Percentiles rank a stretch among this genome's conserved stretches.
phyloP scores from a whole-genome alignment of 2,113 vertebrate species.

The Scartelaos histophorus region DNA sequence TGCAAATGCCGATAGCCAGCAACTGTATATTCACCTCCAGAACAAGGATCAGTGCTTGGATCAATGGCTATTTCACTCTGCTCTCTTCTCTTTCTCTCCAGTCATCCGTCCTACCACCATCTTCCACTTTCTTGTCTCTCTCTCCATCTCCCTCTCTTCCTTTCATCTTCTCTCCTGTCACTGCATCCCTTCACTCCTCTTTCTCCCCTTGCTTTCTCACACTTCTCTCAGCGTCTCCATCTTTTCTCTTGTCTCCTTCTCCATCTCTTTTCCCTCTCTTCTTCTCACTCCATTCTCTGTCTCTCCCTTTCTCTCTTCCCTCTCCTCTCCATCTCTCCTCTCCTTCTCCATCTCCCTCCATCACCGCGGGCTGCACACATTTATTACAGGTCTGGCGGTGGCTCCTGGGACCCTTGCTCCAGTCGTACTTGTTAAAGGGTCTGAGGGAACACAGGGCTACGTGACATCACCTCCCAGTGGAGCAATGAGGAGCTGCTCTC shows the following conservation, averaged over 20 bases:
- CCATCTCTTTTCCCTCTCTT: not conserved
- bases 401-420: constrained; percentile 45
- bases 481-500: constrained; percentile 30
- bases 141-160: not conserved
- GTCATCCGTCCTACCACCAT: not conserved
- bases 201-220: too few species aligned
- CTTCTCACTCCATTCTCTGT: not conserved
- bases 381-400: constrained; percentile 52
- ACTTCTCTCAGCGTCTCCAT: too few species aligned
- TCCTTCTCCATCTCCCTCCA: constrained; percentile 29
- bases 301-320: not conserved
- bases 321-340: not conserved
- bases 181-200: too few species aligned
- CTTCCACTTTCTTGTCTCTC: not conserved
- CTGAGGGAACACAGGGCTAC: constrained; percentile 22
- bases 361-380: constrained; percentile 54
- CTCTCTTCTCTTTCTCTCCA: not conserved
- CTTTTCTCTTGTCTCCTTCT: too few species aligned
- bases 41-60: constrained; percentile 56
- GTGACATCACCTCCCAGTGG: constrained; percentile 44
- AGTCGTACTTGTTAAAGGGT: constrained; percentile 52
- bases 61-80: constrained; percentile 50
- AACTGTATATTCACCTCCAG: constrained; percentile 57
- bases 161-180: not conserved
- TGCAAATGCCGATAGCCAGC: constrained; percentile 52